Evolutionary conservation across 2,113 vertebrate species (phyloP), one percentile per base, ranked within the genome.

Genomic region (Mixornis gularis): DNA sequence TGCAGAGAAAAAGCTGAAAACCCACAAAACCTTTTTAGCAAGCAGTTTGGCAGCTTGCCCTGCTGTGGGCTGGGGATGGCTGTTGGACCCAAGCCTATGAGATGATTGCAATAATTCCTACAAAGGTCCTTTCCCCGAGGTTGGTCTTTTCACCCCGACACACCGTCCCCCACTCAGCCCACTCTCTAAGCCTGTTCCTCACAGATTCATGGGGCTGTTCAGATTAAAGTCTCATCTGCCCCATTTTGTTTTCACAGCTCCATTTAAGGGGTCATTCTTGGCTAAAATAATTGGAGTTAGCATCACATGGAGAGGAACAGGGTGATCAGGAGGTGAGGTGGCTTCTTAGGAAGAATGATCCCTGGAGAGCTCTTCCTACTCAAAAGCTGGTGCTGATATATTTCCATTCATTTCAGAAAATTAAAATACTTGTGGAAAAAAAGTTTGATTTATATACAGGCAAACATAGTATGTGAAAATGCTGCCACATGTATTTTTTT

Each of bases 401-500:
- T 66, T 89, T 69, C 43, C 19, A 60, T 72, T 85, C 66, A 41
- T 21, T 22, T 88, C 32, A 63, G 70, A 86, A 90, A 92, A 82
- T 43, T 44, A 87, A 70, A 94, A 71, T 59, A 20, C 10, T 32
- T 44, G 4, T 38, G 34, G 18, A 13, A 26, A 15, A 32, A 64
- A 52, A 9, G 4, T 22, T 41, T 26, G 4, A 66, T 83, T 90
- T 83, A 46, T 72, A 55, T 91, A 48, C 15, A 81, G 48, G 14
- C 26, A 46, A 69, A 14, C 17, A 22, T 1, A 79, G 41, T 20
- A 60, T 40, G 44, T 59, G 30, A 77, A 77, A 82, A 77, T 40
- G 36, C 40, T 53, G 18, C 59, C 53, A 53, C 40, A n/a, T 48
- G 22, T 24, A 7, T 38, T 60, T 60, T 51, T 63, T 8, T 62